Percentiles rank a stretch among this genome's conserved stretches.
These are phyloP conservation scores for Eueides isabella DNA, from an alignment of 1,140 invertebrate species.

Conservation along the genomic window DNA sequence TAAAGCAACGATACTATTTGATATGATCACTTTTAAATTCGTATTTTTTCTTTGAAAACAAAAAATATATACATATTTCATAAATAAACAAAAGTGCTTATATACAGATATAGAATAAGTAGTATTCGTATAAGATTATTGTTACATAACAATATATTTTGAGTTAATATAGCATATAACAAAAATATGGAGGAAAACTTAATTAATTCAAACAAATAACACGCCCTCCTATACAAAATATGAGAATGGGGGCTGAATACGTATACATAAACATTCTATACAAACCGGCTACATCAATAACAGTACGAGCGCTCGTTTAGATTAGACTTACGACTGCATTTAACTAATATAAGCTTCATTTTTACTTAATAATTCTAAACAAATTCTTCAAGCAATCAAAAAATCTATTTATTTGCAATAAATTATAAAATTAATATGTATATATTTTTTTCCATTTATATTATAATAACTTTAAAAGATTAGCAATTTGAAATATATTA, in stretches of 20 bases:
- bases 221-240: conserved; percentile 62
- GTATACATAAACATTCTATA: conserved; percentile 52
- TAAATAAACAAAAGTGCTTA: not conserved
- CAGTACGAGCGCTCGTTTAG: conserved; percentile 53
- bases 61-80: not conserved
- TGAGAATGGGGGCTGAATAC: conserved; percentile 58
- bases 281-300: conserved; percentile 66
- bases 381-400: not conserved
- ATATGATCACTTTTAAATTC: not conserved
- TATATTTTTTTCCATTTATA: not conserved
- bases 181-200: conserved; percentile 56
- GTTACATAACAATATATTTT: conserved; percentile 16
- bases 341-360: conserved; percentile 37
- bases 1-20: not conserved
- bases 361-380: conserved; percentile 16
- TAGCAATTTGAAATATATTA: not conserved
- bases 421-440: not conserved
- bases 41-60: not conserved
- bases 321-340: conserved; percentile 62
- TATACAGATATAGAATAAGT: not conserved
- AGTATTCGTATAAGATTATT: not conserved
- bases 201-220: conserved; percentile 70
- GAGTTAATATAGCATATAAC: conserved; percentile 33
- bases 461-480: not conserved
- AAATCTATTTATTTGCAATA: not conserved